Evolutionary conservation across 1,140 invertebrate genomes (phyloP).

Genomic region (silkworm (Bombyx mori)): DNA sequence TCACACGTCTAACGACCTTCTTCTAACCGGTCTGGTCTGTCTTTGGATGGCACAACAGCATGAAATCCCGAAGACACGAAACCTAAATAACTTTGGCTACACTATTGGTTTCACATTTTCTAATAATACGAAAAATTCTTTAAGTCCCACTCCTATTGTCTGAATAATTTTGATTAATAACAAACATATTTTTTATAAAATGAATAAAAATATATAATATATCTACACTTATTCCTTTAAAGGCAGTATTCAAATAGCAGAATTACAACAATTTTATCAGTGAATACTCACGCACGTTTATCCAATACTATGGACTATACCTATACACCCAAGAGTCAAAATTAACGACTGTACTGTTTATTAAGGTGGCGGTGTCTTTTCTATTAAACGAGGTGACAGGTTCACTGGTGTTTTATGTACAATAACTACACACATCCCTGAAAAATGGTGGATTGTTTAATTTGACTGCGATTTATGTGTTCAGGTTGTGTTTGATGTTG

Average conservation of each 20-base stretch:
- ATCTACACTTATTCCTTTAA: no score
- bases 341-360: constrained; percentile 36
- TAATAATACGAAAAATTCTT: constrained; percentile 37
- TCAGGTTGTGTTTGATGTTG: no score
- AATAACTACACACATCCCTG: constrained; percentile 26
- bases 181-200: no score
- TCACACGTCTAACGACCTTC: constrained; percentile 67
- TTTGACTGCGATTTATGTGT: no score
- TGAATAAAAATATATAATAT: no score
- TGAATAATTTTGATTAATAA: neutral
- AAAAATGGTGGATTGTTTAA: constrained; percentile 11
- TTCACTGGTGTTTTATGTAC: constrained; percentile 44
- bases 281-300: constrained; percentile 22
- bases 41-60: constrained; percentile 67
- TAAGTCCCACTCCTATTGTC: constrained; percentile 13
- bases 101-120: constrained; percentile 41
- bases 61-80: constrained; percentile 49
- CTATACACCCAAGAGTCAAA: constrained; percentile 26
- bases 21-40: constrained; percentile 65
- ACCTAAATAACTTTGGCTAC: constrained; percentile 47
- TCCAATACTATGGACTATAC: constrained; percentile 5
- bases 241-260: no score
- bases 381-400: constrained; percentile 53
- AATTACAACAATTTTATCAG: neutral
- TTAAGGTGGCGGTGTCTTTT: constrained; percentile 61